Evolutionary conservation across 2,113 vertebrate genomes (phyloP).

Genomic region (Syngnathus floridae): DNA sequence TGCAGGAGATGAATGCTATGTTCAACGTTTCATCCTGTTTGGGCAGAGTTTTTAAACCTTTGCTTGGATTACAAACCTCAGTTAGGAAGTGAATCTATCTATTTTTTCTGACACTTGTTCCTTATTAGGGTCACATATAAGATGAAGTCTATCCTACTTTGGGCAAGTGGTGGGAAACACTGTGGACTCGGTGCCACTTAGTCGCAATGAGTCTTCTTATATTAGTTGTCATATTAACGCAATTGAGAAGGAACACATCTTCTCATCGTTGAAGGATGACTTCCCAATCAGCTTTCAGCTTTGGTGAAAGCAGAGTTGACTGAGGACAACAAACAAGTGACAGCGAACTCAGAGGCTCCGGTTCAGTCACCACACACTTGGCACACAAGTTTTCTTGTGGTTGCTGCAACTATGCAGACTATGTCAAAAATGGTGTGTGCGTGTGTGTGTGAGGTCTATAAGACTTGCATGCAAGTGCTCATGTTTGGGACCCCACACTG

Average conservation of each 20-base stretch:
- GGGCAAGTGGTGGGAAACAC: too few species aligned
- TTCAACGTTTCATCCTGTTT: too few species aligned
- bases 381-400: slow-evolving; percentile 72
- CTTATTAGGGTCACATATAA: too few species aligned
- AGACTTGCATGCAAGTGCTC: slow-evolving; percentile 13
- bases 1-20: too few species aligned
- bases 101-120: too few species aligned
- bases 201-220: too few species aligned
- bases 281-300: background rate
- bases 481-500: background rate
- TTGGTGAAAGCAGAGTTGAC: slow-evolving; percentile 14
- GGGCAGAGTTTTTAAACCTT: too few species aligned
- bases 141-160: too few species aligned
- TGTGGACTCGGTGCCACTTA: too few species aligned
- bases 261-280: background rate
- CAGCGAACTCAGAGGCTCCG: slow-evolving; percentile 51
- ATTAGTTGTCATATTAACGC: background rate
- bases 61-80: too few species aligned
- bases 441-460: slow-evolving; percentile 14
- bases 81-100: too few species aligned
- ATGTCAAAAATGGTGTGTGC: slow-evolving; percentile 58
- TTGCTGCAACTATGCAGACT: slow-evolving; percentile 69
- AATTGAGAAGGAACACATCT: background rate
- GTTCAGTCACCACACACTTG: slow-evolving; percentile 63
- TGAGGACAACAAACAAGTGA: slow-evolving; percentile 14